phyloP scores from a whole-genome alignment of 2,797 vertebrate genomes.

The Myiothlypis coronata region DNA sequence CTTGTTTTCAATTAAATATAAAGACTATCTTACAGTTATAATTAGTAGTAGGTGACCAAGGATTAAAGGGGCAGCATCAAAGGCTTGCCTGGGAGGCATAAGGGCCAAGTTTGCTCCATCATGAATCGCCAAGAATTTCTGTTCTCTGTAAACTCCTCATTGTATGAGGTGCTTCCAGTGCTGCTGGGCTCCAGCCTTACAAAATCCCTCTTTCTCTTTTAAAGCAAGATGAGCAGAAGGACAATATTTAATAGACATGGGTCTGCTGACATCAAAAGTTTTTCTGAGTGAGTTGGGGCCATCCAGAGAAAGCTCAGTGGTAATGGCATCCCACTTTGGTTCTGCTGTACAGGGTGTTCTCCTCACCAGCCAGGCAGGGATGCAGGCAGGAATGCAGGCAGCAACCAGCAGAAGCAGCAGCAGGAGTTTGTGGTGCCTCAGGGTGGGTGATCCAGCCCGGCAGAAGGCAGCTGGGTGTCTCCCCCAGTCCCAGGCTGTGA shows the following conservation, averaged over 20 bases:
- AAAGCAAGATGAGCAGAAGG: neutral
- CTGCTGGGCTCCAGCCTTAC: neutral
- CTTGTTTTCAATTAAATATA: conserved; percentile 53
- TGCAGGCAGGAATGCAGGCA: neutral
- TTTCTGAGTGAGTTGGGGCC: neutral
- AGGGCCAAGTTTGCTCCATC: neutral
- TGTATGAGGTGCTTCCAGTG: neutral
- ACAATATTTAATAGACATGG: neutral
- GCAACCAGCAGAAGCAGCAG: neutral
- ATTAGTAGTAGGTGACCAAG: conserved; percentile 41
- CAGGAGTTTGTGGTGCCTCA: neutral
- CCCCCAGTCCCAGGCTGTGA: neutral
- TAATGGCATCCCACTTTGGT: neutral
- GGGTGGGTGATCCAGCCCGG: neutral
- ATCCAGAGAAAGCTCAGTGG: neutral
- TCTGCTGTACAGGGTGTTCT: fast-evolving
- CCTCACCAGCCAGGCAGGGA: neutral
- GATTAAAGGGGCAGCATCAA: conserved; percentile 54
- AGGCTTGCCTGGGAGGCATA: neutral
- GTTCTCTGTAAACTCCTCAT: neutral
- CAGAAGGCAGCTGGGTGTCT: neutral
- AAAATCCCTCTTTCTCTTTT: neutral
- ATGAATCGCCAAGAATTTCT: neutral
- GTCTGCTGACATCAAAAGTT: neutral
- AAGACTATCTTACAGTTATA: conserved; percentile 21